Percentiles rank a stretch among this genome's conserved stretches.
Evolutionary conservation across 2,797 vertebrate genomes (phyloP).

Genomic region (Enteromius viviparus): DNA sequence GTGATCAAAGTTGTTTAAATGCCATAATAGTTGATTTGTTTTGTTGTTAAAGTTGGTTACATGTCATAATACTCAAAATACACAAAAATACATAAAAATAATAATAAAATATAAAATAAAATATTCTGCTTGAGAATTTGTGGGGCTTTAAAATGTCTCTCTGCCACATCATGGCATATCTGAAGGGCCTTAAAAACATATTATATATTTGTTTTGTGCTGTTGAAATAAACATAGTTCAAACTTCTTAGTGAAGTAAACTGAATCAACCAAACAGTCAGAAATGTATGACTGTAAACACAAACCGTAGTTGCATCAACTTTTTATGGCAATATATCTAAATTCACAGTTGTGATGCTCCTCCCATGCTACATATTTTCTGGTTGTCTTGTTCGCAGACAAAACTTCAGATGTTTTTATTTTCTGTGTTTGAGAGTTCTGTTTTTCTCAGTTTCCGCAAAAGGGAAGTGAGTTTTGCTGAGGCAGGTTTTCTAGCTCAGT

Average conservation of each 20-base stretch:
- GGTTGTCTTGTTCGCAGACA: constrained; percentile 13
- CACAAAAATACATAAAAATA: too few relatives aligned
- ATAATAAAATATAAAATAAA: neutral
- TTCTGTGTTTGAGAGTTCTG: constrained; percentile 48
- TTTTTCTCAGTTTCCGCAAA: constrained; percentile 49
- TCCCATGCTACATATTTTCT: neutral
- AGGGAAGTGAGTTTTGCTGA: constrained; percentile 74
- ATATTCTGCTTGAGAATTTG: neutral
- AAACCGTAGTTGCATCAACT: neutral
- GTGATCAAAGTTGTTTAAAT: neutral
- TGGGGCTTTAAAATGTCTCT: neutral
- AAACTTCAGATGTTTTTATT: constrained; percentile 38
- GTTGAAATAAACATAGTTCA: neutral
- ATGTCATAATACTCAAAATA: neutral
- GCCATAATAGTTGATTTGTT: too few relatives aligned
- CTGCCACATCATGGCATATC: neutral
- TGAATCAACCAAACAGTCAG: neutral
- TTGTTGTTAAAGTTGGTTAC: neutral
- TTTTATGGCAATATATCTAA: neutral
- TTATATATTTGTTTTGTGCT: neutral
- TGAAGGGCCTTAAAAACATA: neutral
- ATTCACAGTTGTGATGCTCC: neutral
- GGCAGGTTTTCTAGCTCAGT: constrained; percentile 61
- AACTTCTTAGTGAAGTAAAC: neutral
- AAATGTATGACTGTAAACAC: neutral